Conservation (phyloP, 2,113 vertebrate species). For the Crotophaga sulcirostris region DNA sequence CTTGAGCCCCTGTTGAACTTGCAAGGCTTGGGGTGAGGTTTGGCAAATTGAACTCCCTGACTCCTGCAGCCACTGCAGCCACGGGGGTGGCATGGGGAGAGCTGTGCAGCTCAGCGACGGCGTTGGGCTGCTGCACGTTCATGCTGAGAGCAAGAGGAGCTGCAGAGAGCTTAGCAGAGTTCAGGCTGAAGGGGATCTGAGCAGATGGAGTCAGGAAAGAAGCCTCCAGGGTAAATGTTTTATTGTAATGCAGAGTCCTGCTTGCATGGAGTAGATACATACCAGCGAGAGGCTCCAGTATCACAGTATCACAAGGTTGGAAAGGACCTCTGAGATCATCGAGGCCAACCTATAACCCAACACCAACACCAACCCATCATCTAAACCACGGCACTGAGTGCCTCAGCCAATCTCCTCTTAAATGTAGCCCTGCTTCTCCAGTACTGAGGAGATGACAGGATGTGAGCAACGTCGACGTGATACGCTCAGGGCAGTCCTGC, state of each 20-base stretch:
- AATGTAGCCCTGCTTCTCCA: accelerated
- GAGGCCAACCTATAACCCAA: no score
- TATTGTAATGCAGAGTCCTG: accelerated
- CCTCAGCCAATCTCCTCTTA: no score
- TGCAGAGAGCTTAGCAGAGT: not conserved
- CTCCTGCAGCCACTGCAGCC: not conserved
- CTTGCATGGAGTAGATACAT: accelerated
- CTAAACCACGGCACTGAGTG: no score
- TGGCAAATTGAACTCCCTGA: not conserved
- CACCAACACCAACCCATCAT: no score
- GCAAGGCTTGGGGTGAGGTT: not conserved
- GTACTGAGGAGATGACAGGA: not conserved
- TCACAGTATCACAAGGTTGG: no score
- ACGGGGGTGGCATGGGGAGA: not conserved
- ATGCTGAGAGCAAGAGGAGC: not conserved
- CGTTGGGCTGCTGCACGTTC: not conserved
- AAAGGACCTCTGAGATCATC: no score
- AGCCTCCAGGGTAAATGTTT: accelerated
- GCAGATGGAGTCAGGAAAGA: not conserved
- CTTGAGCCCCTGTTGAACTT: not conserved
- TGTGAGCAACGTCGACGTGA: accelerated
- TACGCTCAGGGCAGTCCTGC: no score
- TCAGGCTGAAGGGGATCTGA: not conserved
- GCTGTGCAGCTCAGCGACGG: no score
- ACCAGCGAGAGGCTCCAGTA: accelerated